phyloP scores from a whole-genome alignment of 2,113 vertebrate genomes.

The Dasypus novemcinctus region DNA sequence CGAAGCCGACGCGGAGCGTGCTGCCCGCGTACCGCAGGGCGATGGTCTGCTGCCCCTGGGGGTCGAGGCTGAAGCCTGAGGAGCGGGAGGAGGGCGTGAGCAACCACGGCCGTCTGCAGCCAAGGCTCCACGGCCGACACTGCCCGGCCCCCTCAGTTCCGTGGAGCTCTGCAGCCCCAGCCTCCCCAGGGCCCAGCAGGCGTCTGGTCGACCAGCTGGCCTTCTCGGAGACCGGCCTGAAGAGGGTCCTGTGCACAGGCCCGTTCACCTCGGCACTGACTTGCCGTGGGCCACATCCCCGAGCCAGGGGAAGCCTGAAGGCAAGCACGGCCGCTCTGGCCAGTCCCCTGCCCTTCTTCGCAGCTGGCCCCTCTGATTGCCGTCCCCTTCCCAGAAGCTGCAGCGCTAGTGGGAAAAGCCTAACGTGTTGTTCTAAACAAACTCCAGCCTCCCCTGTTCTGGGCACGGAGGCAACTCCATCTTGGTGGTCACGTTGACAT shows the following conservation, averaged over 20 bases:
- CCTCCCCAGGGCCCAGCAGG: not conserved
- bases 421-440: not conserved
- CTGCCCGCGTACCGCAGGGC: slow-evolving; percentile 81
- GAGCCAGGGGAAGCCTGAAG: not conserved
- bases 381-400: not conserved
- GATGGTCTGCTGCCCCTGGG: slow-evolving; percentile 88
- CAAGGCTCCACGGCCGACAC: not conserved
- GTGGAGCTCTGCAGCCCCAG: not conserved
- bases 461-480: not conserved
- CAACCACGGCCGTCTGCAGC: not conserved
- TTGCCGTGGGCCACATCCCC: too few species aligned
- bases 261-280: not conserved
- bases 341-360: not conserved
- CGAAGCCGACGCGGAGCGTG: slow-evolving; percentile 88
- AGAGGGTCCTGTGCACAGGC: not conserved
- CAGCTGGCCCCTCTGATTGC: not conserved
- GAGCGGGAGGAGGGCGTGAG: not conserved
- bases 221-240: not conserved
- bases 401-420: not conserved
- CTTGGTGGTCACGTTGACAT: not conserved
- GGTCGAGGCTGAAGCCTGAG: slow-evolving; percentile 89
- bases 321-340: not conserved
- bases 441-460: not conserved
- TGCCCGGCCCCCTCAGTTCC: not conserved
- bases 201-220: not conserved